Base-by-base conservation (phyloP, 2,113 vertebrate species). In the Brachyhypopomus gauderio region DNA sequence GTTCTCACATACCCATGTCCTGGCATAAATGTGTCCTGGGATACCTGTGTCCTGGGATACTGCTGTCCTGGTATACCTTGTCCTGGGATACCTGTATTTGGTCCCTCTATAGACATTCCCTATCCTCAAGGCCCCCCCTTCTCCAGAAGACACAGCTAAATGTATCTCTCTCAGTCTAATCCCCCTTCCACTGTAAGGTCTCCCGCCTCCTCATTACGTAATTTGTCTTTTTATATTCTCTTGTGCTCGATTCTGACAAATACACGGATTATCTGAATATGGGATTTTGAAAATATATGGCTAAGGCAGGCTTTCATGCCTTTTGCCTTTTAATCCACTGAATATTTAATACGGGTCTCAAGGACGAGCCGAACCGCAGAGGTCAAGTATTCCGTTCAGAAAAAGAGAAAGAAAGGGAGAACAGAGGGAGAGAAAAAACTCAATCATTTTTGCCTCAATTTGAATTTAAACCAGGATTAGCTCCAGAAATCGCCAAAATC, bases 191-290 rank as follows among this genome's bases (percentile, higher is more conserved):
- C 84, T 81, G 52, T 66, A 80, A 52, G 41, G 78, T 52, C 77
- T 41, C 73, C 84, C 72, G 80, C 83, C 72, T 80, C 74, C 84
- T 86, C 76, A 89, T 89, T 88, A 86, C 85, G 77, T 85, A 85
- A 88, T 87, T 83, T 86, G 80, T 77, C 80, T 56, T 76, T 80
- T 86, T 80, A 63, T 83, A 75, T 85, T 85, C 83, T 83, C 83
- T 83, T 79, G 79, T 87, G 82, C 85, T 89, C 87, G 86, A 89
- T 88, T 89, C 83, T 76, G 82, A 85, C 85, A 85, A 89, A 89
- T 88, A 78, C 34, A 52, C 3, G 77, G 88, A 89, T 89, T 89
- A 87, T 87, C 85, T 85, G 81, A 86, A 86, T 88, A 87, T 80
- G 64, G 81, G 77, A 71, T 84, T 76, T 85, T 82, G 75, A 73